Percentiles rank a stretch among this genome's conserved stretches.
Conservation (phyloP, 2,113 vertebrate genomes). For the Corythaixoides concolor region DNA sequence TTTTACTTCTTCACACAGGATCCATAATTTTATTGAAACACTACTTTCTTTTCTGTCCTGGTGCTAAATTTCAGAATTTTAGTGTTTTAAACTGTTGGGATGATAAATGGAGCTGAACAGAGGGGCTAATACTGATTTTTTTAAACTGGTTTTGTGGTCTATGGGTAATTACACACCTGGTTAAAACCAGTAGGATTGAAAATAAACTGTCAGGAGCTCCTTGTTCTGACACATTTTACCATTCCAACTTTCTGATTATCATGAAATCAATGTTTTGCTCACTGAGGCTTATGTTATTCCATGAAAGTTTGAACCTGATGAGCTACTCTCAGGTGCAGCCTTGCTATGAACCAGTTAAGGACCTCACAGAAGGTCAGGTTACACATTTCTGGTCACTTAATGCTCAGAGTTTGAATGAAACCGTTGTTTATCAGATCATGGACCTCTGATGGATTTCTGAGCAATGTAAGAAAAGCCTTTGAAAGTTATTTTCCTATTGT, state of each 20-base stretch:
- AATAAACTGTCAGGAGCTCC: not conserved
- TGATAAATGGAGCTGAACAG: not conserved
- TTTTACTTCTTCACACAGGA: not conserved
- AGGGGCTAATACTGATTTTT: not conserved
- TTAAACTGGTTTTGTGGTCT: not conserved
- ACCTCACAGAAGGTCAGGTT: not conserved
- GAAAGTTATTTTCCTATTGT: not conserved
- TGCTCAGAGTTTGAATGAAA: not conserved
- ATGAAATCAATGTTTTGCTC: not conserved
- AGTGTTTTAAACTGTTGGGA: not conserved
- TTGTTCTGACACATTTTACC: not conserved
- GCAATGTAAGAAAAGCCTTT: not conserved
- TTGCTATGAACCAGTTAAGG: not conserved
- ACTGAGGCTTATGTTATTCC: not conserved
- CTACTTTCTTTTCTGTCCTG: not conserved
- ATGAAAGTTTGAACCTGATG: not conserved
- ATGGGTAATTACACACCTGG: not conserved
- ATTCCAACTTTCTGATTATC: not conserved
- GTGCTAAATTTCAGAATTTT: not conserved
- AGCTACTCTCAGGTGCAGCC: not conserved
- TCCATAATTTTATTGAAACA: not conserved
- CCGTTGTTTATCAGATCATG: fast-evolving
- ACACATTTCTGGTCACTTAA: not conserved
- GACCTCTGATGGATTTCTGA: not conserved
- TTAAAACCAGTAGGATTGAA: not conserved